Evolutionary conservation across 2,888 invertebrate species (phyloP).

Genomic region (Coleophora deauratella): DNA sequence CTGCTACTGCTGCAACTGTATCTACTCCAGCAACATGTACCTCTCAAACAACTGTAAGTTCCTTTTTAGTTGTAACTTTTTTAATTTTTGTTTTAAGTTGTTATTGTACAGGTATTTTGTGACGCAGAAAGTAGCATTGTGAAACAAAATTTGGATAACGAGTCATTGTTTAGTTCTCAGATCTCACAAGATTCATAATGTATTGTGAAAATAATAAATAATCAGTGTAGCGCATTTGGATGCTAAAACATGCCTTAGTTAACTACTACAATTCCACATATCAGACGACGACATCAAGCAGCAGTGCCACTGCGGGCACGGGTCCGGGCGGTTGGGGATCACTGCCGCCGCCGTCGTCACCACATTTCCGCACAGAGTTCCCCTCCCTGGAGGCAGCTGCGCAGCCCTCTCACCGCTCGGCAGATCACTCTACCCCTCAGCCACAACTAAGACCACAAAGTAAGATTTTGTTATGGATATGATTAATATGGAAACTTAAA

Average conservation of each 20-base stretch:
- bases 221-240: too few species aligned
- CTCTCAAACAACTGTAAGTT: slow-evolving; percentile 62
- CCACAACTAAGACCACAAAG: slow-evolving; percentile 69
- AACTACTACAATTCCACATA: slow-evolving; percentile 9
- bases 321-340: slow-evolving; percentile 64
- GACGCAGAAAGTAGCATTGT: too few species aligned
- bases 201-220: background rate
- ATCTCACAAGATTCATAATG: too few species aligned
- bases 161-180: too few species aligned
- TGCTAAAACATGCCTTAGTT: too few species aligned
- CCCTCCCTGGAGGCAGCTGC: slow-evolving; percentile 83
- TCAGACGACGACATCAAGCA: slow-evolving; percentile 74
- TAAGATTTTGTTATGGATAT: too few species aligned
- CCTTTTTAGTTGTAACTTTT: too few species aligned
- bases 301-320: slow-evolving; percentile 74
- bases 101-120: too few species aligned
- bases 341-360: slow-evolving; percentile 81
- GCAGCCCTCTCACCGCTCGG: slow-evolving; percentile 76
- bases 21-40: slow-evolving; percentile 66
- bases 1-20: slow-evolving; percentile 58
- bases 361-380: slow-evolving; percentile 97
- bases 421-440: slow-evolving; percentile 54
- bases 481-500: too few species aligned
- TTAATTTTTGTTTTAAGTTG: slow-evolving; percentile 6
- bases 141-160: too few species aligned